phyloP scores from a whole-genome alignment of 2,888 invertebrate genomes.

The Orthonevra nobilis region DNA sequence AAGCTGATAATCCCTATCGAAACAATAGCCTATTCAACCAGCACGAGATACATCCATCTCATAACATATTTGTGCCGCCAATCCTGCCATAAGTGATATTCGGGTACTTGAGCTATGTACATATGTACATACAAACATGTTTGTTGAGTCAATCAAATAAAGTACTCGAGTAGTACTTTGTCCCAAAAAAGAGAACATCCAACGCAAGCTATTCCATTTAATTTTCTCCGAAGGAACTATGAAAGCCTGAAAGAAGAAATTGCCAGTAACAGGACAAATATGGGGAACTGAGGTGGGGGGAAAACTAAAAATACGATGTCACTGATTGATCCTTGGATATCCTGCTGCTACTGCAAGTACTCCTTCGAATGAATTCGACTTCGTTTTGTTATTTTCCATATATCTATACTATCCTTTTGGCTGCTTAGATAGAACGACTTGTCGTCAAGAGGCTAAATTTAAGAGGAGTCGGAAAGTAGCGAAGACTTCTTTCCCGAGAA shows the following conservation, averaged over 20 bases:
- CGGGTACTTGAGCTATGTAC: constrained; percentile 3
- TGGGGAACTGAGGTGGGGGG: no score
- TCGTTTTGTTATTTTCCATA: constrained; percentile 17
- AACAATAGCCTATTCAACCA: neutral
- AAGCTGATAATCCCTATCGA: constrained; percentile 13
- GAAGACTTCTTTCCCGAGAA: constrained; percentile 3
- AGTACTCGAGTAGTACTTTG: constrained; percentile 34
- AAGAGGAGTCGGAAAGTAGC: neutral
- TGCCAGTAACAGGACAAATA: constrained; percentile 1
- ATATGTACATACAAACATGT: no score
- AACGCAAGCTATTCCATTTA: constrained; percentile 55
- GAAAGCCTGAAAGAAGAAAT: neutral
- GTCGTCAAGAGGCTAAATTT: constrained; percentile 41
- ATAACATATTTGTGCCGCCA: constrained; percentile 44
- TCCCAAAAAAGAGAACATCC: constrained; percentile 33
- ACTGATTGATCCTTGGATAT: constrained; percentile 63
- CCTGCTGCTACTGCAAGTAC: constrained; percentile 40
- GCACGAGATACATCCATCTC: constrained; percentile 23
- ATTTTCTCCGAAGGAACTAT: constrained; percentile 49
- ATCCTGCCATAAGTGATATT: constrained; percentile 25
- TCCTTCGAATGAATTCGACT: constrained; percentile 46
- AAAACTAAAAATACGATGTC: constrained; percentile 42
- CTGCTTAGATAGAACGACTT: constrained; percentile 46
- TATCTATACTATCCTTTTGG: constrained; percentile 20
- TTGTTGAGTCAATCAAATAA: constrained; percentile 64